These are phyloP conservation scores for Dendrolimus pini DNA, from an alignment of 2,888 invertebrate genomes.

Conservation along the genomic window DNA sequence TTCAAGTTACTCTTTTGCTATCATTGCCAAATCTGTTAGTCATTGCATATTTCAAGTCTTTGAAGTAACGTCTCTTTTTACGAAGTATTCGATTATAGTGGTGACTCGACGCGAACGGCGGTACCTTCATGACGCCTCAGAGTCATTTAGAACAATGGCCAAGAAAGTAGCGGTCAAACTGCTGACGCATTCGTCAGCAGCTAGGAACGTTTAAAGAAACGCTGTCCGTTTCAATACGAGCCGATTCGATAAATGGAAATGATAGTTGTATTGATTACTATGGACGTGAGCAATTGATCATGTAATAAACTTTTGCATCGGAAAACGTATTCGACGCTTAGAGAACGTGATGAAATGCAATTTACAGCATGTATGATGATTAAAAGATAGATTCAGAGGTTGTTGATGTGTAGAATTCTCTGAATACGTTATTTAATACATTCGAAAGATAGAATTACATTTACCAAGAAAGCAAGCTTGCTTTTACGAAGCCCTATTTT, in stretches of 20 bases:
- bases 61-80: conserved; percentile 14
- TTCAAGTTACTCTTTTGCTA: neutral
- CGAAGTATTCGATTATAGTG: conserved; percentile 7
- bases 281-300: neutral
- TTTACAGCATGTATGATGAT: neutral
- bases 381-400: neutral
- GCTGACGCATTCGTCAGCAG: neutral
- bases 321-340: neutral
- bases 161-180: conserved; percentile 25
- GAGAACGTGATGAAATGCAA: neutral
- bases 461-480: neutral
- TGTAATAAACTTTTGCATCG: neutral
- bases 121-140: conserved; percentile 23
- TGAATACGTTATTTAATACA: neutral
- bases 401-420: neutral
- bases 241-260: no score
- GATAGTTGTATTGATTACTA: neutral
- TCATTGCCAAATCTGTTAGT: conserved; percentile 15
- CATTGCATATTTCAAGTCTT: conserved; percentile 1
- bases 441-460: neutral
- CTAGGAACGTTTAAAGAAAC: neutral
- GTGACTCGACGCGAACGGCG: conserved; percentile 45
- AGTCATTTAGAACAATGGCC: conserved; percentile 39
- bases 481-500: neutral
- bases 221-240: no score